Percentiles rank a stretch among this genome's conserved stretches.
phyloP scores from a whole-genome alignment of 2,113 vertebrate genomes.

The Pedionomus torquatus region DNA sequence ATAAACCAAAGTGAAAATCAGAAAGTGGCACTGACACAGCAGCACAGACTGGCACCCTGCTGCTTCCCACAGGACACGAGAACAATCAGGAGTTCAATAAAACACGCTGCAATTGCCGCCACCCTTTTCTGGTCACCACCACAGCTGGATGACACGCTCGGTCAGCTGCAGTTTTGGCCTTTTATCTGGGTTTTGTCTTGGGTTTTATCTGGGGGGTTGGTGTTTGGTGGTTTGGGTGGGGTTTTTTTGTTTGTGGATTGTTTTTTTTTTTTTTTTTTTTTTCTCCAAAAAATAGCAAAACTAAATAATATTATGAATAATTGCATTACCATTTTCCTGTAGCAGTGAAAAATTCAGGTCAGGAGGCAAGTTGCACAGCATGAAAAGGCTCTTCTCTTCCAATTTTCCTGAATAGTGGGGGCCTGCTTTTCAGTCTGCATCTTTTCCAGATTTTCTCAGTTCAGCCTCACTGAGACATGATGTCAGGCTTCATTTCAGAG shows the following conservation, averaged over 20 bases:
- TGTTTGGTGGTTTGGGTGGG: not conserved
- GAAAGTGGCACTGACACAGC: not conserved
- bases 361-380: not conserved
- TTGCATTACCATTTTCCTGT: not conserved
- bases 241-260: not conserved
- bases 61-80: not conserved
- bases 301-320: not conserved
- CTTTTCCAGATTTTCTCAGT: not conserved
- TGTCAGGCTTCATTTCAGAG: not conserved
- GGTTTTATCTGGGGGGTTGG: not conserved
- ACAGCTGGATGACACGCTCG: not conserved
- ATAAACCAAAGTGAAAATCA: constrained; percentile 25
- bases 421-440: not conserved
- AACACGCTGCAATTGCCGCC: not conserved
- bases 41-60: not conserved
- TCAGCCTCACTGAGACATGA: not conserved
- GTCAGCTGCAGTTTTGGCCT: not conserved
- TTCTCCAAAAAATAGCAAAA: not conserved
- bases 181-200: not conserved
- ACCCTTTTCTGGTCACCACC: not conserved
- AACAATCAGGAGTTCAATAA: constrained; percentile 45
- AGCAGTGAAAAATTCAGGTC: not conserved
- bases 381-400: not conserved
- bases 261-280: not conserved
- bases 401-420: not conserved